phyloP scores from a whole-genome alignment of 2,888 invertebrate species.

The Drepanosiphum platanoidis region DNA sequence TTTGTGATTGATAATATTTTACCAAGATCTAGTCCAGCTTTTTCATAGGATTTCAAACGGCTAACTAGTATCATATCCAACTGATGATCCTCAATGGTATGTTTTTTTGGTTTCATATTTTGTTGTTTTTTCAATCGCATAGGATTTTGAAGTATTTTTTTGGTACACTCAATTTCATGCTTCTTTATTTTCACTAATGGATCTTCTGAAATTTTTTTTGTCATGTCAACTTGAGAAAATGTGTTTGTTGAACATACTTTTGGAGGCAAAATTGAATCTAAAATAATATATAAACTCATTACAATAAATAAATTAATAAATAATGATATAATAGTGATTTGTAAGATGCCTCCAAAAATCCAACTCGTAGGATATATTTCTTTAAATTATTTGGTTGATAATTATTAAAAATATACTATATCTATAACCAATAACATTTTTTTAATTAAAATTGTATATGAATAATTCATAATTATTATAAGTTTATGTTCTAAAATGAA shows the following conservation, averaged over 20 bases:
- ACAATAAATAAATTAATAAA: not conserved
- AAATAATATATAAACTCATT: too few relatives aligned
- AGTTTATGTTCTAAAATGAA: not conserved
- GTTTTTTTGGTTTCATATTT: slow-evolving; percentile 11
- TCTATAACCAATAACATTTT: not conserved
- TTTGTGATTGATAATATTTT: slow-evolving; percentile 57
- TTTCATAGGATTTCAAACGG: slow-evolving; percentile 56
- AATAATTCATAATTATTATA: not conserved
- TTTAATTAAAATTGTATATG: not conserved
- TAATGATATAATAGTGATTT: too few relatives aligned
- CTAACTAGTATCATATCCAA: slow-evolving; percentile 57
- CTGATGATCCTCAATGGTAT: slow-evolving; percentile 51
- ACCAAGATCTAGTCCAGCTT: slow-evolving; percentile 56
- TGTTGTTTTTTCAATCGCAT: slow-evolving; percentile 52
- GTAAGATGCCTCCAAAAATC: not conserved
- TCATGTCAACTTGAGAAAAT: slow-evolving; percentile 55
- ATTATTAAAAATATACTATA: not conserved
- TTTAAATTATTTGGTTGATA: not conserved
- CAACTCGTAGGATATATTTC: not conserved
- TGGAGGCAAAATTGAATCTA: slow-evolving; percentile 47
- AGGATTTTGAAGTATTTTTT: slow-evolving; percentile 50
- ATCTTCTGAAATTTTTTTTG: slow-evolving; percentile 59
- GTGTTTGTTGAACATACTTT: slow-evolving; percentile 17
- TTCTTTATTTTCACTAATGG: slow-evolving; percentile 58
- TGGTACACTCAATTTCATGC: slow-evolving; percentile 39